These are phyloP conservation scores for Phasia obesa DNA, from an alignment of 2,888 invertebrate genomes.

Conservation along the genomic window DNA sequence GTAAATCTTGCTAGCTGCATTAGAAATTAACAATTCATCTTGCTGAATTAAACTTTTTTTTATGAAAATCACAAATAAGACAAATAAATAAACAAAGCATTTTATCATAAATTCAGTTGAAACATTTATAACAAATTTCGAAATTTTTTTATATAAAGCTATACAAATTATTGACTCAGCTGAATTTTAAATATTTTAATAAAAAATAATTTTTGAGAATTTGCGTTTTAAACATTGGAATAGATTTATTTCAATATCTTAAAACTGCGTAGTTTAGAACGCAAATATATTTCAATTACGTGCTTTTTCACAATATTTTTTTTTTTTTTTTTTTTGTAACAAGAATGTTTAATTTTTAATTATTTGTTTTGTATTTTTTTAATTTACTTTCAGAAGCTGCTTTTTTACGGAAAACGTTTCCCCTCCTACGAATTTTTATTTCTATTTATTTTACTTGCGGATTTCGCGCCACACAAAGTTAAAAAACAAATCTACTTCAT, in stretches of 20 bases:
- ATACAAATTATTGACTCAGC: not conserved
- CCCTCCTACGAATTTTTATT: slow-evolving; percentile 8
- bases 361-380: too few species aligned
- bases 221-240: too few species aligned
- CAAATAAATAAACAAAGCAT: not conserved
- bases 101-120: too few species aligned
- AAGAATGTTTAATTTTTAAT: too few species aligned
- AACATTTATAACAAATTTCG: too few species aligned
- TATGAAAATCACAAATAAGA: not conserved
- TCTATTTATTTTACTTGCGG: slow-evolving; percentile 70
- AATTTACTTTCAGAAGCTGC: slow-evolving; percentile 52
- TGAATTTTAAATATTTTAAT: slow-evolving; percentile 3
- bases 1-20: not conserved
- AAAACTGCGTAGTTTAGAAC: too few species aligned
- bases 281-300: too few species aligned
- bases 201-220: too few species aligned
- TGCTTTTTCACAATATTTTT: too few species aligned
- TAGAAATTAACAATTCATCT: not conserved
- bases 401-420: slow-evolving; percentile 1
- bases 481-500: slow-evolving; percentile 84
- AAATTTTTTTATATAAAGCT: too few species aligned
- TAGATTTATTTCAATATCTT: too few species aligned
- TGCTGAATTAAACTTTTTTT: not conserved
- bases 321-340: not conserved
- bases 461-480: slow-evolving; percentile 76